Evolutionary conservation across 2,113 vertebrate genomes (phyloP).

Genomic region (Himantopus leucocephalus): DNA sequence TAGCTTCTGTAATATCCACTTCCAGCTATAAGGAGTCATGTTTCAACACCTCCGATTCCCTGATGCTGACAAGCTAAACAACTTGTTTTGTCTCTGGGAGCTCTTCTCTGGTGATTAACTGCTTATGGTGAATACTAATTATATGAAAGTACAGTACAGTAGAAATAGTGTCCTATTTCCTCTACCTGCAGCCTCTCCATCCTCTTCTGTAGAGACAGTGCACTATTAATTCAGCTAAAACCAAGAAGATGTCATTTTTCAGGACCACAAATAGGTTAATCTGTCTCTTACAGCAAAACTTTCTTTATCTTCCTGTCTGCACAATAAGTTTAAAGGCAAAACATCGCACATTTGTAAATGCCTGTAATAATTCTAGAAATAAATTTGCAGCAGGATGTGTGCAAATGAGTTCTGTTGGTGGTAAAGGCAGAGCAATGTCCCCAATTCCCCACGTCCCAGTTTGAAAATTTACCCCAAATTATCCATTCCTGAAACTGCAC

Average conservation of each 20-base stretch:
- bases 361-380: constrained; percentile 33
- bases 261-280: constrained; percentile 47
- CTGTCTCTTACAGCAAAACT: constrained; percentile 4
- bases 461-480: constrained; percentile 74
- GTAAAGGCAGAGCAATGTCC: constrained; percentile 41
- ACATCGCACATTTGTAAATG: constrained; percentile 24
- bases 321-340: constrained; percentile 32
- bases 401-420: constrained; percentile 58
- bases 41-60: constrained; percentile 82
- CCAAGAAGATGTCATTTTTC: constrained; percentile 45
- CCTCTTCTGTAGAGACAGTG: constrained; percentile 16
- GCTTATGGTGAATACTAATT: constrained; percentile 83
- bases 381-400: constrained; percentile 55
- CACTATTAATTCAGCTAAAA: constrained; percentile 30
- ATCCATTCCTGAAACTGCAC: constrained; percentile 72
- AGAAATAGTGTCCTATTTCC: constrained; percentile 60
- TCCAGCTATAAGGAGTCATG: constrained; percentile 79
- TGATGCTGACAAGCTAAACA: constrained; percentile 83
- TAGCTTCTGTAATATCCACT: constrained; percentile 71
- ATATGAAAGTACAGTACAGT: constrained; percentile 70
- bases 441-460: constrained; percentile 60
- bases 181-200: constrained; percentile 42
- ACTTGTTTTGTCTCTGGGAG: constrained; percentile 85
- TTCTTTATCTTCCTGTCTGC: constrained; percentile 42
- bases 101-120: constrained; percentile 84